Evolutionary conservation across 2,888 invertebrate genomes (phyloP).

Genomic region (Sympetrum striolatum): DNA sequence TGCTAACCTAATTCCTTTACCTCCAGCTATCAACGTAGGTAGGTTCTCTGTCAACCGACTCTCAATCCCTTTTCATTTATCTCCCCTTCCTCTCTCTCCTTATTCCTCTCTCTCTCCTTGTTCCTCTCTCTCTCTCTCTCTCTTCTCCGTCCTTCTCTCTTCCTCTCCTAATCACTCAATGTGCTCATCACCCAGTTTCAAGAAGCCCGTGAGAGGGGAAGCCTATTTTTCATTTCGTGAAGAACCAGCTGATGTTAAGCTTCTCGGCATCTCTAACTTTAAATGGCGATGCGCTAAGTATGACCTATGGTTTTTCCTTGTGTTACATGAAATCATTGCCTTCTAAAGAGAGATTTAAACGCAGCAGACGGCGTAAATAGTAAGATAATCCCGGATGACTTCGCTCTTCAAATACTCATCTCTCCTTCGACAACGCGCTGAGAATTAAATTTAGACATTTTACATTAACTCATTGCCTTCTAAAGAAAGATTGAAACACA

Average conservation of each 20-base stretch:
- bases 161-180: background rate
- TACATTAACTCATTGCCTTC: no score
- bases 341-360: no score
- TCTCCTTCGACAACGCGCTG: no score
- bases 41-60: background rate
- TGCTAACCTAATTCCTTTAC: constrained; percentile 11
- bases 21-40: constrained; percentile 10
- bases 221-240: background rate
- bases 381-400: no score
- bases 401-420: no score
- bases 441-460: no score
- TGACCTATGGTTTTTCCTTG: no score
- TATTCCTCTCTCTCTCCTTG: background rate
- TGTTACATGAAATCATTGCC: no score
- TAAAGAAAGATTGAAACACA: no score
- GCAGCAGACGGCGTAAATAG: no score
- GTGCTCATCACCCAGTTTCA: background rate
- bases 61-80: background rate
- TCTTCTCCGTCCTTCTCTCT: background rate
- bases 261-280: background rate
- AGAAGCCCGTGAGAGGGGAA: background rate
- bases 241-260: background rate
- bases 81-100: background rate
- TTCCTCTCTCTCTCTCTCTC: background rate
- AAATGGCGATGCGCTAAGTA: background rate